phyloP scores from a whole-genome alignment of 2,888 invertebrate species.

The Junonia oenone region DNA sequence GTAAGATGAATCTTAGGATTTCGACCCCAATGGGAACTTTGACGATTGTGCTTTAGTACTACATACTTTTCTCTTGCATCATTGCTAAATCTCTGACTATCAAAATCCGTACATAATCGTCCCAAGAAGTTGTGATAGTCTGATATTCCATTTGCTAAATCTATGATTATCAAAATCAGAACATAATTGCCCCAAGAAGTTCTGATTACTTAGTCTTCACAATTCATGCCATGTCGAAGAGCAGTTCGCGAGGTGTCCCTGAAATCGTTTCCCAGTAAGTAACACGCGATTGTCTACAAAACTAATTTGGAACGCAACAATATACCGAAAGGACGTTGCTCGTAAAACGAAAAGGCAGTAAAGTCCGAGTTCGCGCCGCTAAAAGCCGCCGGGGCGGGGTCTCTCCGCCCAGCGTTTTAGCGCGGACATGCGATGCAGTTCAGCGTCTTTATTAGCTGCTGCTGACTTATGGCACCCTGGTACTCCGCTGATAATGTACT shows the following conservation, averaged over 20 bases:
- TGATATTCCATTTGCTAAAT: no score
- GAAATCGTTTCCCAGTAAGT: conserved; percentile 27
- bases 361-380: conserved; percentile 51
- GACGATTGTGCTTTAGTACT: no score
- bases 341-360: conserved; percentile 58
- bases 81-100: no score
- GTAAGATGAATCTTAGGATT: conserved; percentile 49
- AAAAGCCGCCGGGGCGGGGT: conserved; percentile 60
- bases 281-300: conserved; percentile 38
- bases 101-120: no score
- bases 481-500: conserved; percentile 38
- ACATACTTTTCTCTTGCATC: no score
- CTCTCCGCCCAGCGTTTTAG: conserved; percentile 64
- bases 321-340: conserved; percentile 42
- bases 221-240: neutral
- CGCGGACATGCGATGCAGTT: conserved; percentile 44
- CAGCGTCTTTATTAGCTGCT: conserved; percentile 64
- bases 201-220: neutral
- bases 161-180: neutral
- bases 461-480: conserved; percentile 42
- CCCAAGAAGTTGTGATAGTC: no score
- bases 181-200: neutral
- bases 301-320: conserved; percentile 56
- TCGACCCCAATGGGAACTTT: no score
- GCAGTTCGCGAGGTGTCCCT: neutral